phyloP scores from a whole-genome alignment of 1,140 invertebrate genomes.

The Sweltsa coloradensis region DNA sequence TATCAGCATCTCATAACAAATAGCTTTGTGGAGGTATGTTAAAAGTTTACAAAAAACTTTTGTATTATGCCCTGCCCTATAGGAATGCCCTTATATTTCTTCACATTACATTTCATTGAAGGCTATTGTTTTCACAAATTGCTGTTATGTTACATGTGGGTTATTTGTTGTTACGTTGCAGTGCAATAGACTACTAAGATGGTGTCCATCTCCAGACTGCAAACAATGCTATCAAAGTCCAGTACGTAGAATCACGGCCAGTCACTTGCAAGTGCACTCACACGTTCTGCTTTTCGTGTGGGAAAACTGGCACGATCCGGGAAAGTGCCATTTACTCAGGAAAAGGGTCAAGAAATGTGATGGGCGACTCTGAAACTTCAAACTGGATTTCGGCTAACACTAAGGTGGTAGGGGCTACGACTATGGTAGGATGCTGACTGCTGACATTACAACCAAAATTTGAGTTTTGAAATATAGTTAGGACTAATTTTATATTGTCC shows the following conservation, averaged over 20 bases:
- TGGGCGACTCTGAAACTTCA: constrained; percentile 95
- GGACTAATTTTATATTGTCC: too few relatives aligned
- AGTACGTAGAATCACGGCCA: constrained; percentile 81
- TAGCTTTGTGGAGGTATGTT: constrained; percentile 88
- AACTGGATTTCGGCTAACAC: constrained; percentile 99
- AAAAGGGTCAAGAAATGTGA: constrained; percentile 99
- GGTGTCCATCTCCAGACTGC: constrained; percentile 97
- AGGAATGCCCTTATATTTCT: too few relatives aligned
- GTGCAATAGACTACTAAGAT: constrained; percentile 90
- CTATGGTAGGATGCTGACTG: too few relatives aligned
- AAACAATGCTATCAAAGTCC: constrained; percentile 89
- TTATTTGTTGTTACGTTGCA: constrained; percentile 31
- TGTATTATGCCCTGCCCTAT: too few relatives aligned
- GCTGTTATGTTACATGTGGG: too few relatives aligned
- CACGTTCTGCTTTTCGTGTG: constrained; percentile 93
- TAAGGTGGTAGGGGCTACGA: constrained; percentile 46
- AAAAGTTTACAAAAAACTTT: background rate
- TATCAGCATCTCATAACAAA: constrained; percentile 98
- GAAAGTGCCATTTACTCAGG: constrained; percentile 83
- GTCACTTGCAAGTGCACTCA: constrained; percentile 91
- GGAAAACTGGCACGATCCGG: constrained; percentile 99
- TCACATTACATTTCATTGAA: too few relatives aligned
- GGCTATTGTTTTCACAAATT: too few relatives aligned
- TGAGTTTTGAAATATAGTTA: too few relatives aligned
- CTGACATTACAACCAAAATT: too few relatives aligned